Conservation (phyloP, 2,797 vertebrate species). For the Platyrinchus mystaceus region DNA sequence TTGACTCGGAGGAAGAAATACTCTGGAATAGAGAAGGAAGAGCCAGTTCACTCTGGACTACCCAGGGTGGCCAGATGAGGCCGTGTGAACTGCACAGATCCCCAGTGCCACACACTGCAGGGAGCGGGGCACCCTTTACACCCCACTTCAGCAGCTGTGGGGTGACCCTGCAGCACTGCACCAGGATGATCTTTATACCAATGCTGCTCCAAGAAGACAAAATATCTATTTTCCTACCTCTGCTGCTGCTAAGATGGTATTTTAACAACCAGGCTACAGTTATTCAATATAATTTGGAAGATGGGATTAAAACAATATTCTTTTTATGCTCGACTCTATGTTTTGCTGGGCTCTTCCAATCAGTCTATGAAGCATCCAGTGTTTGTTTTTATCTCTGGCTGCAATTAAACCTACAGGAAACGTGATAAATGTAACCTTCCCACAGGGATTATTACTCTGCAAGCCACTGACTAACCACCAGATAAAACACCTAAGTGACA, state of each 20-base stretch:
- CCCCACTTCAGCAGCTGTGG: neutral
- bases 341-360: neutral
- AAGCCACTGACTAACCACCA: conserved; percentile 8
- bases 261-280: neutral
- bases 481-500: conserved; percentile 36
- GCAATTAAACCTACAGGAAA: conserved; percentile 42
- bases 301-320: neutral
- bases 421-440: conserved; percentile 16
- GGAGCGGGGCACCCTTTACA: neutral
- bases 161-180: neutral
- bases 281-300: neutral
- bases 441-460: neutral
- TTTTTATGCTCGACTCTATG: neutral
- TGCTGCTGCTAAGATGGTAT: neutral
- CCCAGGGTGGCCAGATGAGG: neutral
- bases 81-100: neutral
- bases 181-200: neutral
- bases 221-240: neutral
- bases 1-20: neutral
- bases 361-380: neutral
- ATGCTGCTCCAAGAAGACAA: neutral
- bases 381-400: conserved; percentile 24
- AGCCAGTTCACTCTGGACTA: neutral
- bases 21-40: conserved; percentile 2
- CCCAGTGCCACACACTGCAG: accelerated